Evolutionary conservation across 2,888 invertebrate species (phyloP), one percentile per base, ranked within the genome.

Genomic region (Caenorhabditis sp.): DNA sequence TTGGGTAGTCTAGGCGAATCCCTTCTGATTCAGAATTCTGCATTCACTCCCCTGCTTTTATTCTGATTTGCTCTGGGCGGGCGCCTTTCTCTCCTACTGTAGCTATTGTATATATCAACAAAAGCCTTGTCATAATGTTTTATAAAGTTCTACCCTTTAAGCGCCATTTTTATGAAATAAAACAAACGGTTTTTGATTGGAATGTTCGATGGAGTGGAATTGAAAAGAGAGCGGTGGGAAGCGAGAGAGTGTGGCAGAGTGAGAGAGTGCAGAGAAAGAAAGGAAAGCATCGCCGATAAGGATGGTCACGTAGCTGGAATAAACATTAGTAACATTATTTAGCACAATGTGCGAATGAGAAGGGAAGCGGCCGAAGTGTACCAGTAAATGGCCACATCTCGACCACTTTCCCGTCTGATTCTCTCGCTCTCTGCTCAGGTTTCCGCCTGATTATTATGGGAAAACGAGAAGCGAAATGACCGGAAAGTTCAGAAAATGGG

Each of bases 171-270:
- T 32, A 50, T 32, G 32, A 50, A 50, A 50, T 30, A 48, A 45
- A 46, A 6, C 20, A 46, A 46, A 46, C 46, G 46, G 46, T 46
- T 46, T 46, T 46, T 24, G 46, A 46, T 26, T 26, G 46, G 11
- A 46, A 20, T 15, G 9, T 20, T 2, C n/a, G 17, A 43, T 3
- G 11, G 41, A 8, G n/a, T 8, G 7, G 17, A 20, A 17, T 3
- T 17, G 17, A 17, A 3, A 43, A 7, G 13, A 37, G 37, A 37
- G 37, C 20, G 52, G 56, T 48, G 39, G 24, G 11, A 50, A 24
- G 13, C 24, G 50, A 45, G 32, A 26, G 62, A 52, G 45, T 26
- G 20, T 26, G 56, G 27, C 15, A 35, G 45, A 32, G 46, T 20
- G 26, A 39, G 26, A 43, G 37, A 30, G 20, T 9, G 22, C 27